Evolutionary conservation across 1,140 invertebrate genomes (phyloP).

Genomic region (Ceratina japonica): DNA sequence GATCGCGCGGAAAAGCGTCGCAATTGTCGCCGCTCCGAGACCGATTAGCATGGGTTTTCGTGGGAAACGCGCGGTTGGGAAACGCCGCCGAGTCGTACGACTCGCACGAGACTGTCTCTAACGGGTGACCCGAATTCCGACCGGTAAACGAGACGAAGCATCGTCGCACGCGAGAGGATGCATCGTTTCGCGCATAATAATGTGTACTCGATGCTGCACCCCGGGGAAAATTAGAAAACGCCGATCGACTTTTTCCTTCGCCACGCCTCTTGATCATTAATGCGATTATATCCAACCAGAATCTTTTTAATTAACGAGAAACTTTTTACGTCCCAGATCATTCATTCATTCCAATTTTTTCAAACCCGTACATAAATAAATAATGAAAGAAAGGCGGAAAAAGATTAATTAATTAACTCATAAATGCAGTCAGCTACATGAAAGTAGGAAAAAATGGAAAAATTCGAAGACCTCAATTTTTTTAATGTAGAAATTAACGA

Average conservation of each 20-base stretch:
- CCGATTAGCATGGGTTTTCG: conserved; percentile 16
- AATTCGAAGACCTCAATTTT: too few relatives aligned
- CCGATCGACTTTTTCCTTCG: not conserved
- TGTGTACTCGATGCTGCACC: not conserved
- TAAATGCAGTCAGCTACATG: too few relatives aligned
- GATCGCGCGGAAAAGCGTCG: too few relatives aligned
- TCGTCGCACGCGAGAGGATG: conserved; percentile 7
- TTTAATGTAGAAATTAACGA: too few relatives aligned
- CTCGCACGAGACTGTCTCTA: conserved; percentile 16
- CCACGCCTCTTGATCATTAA: not conserved
- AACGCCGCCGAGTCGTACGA: conserved; percentile 1
- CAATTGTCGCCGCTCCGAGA: not conserved
- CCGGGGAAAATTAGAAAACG: conserved; percentile 21
- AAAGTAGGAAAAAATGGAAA: too few relatives aligned
- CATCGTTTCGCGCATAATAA: conserved; percentile 30
- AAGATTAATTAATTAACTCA: too few relatives aligned
- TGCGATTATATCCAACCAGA: too few relatives aligned
- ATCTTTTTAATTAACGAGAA: too few relatives aligned
- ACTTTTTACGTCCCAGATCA: too few relatives aligned
- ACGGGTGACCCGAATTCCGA: conserved; percentile 38
- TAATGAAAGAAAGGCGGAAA: too few relatives aligned
- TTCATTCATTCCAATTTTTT: too few relatives aligned
- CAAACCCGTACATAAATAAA: too few relatives aligned
- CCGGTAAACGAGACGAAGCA: conserved; percentile 1
- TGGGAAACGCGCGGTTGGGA: conserved; percentile 32